Base-by-base conservation (phyloP, 1,140 invertebrate species). In the Drosophila kurseongensis region DNA sequence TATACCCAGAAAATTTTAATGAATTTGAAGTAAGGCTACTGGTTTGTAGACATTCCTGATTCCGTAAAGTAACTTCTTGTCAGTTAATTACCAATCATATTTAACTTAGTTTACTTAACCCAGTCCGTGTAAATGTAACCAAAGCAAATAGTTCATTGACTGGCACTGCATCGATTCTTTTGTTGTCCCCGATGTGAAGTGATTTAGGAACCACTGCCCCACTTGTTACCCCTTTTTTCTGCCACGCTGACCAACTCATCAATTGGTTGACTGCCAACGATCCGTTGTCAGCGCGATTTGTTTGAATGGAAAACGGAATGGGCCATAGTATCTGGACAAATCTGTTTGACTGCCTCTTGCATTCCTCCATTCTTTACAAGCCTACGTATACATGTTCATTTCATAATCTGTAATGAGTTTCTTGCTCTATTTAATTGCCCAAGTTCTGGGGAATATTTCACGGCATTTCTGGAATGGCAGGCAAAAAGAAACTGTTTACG, bases 391-490 rank as follows among this genome's bases (percentile, higher is more conserved):
- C 41, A 7, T 62, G 62, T 62, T 69, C 66, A 80, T 90, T 89
- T 84, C 80, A 78, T 80, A 84, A 88, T 80, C 84, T 74, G 71
- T 88, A 89, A 89, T 84, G 84, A 78, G 84, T 89, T 89, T 84
- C 69, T 89, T 89, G 85, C 69, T 82, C 84, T 51, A 80, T 51
- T 80, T 76, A 88, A 71, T 88, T 66, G 61, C 69, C 61, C 73
- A 65, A 54, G 67, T 80, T 77, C 80, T 79, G 60, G 54, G 66
- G 78, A 86, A 62, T 65, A 59, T n/a, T 84, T 72, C 18, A 67
- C 55, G 56, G 60, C 42, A 57, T 55, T 75, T 60, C 69, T 29
- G 47, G 54, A 55, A 57, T 75, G 68, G 35, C 27, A 50, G 68
- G 80, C 75, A 41, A 56, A 47, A 66, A 71, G 65, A 75, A 61